phyloP scores from a whole-genome alignment of 2,113 vertebrate genomes.

The Barnardius zonarius region DNA sequence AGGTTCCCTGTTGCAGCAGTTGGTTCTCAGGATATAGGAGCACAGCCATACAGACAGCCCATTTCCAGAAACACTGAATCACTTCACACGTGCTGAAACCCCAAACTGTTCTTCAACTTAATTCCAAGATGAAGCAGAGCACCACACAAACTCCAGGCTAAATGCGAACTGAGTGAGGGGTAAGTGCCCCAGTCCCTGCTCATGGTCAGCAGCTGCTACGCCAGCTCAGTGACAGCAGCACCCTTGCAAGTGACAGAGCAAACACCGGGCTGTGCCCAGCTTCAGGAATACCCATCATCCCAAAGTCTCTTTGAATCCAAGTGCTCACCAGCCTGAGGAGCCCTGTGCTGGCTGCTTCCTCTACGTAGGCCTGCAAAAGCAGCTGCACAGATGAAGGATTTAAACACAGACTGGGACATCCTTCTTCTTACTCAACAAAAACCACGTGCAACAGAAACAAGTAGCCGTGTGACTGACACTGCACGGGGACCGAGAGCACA shows the following conservation, averaged over 20 bases:
- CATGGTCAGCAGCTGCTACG: no score
- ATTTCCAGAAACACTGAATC: neutral
- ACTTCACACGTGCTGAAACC: neutral
- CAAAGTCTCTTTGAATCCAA: neutral
- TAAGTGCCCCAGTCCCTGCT: neutral
- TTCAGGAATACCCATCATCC: neutral
- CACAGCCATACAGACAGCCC: neutral
- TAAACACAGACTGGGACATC: neutral
- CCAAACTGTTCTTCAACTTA: neutral
- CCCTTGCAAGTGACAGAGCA: no score
- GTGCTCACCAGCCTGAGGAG: neutral
- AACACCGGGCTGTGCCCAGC: neutral
- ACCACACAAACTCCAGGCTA: neutral
- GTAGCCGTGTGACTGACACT: rapidly evolving
- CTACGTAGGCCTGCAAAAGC: neutral
- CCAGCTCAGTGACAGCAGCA: neutral
- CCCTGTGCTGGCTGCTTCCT: neutral
- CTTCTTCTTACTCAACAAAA: neutral
- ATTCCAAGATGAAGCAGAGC: neutral
- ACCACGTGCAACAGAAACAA: rapidly evolving
- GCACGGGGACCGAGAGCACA: neutral
- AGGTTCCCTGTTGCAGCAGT: neutral
- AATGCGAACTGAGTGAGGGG: neutral
- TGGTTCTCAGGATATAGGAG: neutral
- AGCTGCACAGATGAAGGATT: neutral